Base-by-base conservation (phyloP, 2,888 invertebrate genomes). In the Phortica magna region DNA sequence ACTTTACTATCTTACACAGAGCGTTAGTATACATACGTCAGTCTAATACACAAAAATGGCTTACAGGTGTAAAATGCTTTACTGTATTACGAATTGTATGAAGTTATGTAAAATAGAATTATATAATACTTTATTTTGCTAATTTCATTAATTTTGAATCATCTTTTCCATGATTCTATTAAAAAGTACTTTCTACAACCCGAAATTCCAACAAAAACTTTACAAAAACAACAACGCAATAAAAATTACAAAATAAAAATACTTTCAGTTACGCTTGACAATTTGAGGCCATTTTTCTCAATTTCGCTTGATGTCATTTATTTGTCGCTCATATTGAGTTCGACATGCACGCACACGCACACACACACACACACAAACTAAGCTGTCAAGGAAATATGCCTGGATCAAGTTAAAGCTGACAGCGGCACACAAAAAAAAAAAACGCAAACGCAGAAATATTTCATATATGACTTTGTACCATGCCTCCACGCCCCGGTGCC, bases 361-460 rank as follows among this genome's bases (percentile, higher is more conserved):
- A 31, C 31, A 31, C 31, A 31, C 31, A 48, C 9, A 48, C 48
- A 14, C 48, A 48, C 3, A 61, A 61, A 61, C 61, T 61, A 10
- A 61, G 22, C 22, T 61, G 61, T 61, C 61, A 22, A 22, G 4
- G 17, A 22, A 61, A 61, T 22, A 22, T 22, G 61, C 7, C 61
- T 17, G 61, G 7, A n/a, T 22, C 17, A 22, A 22, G 17, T 22
- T 61, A 61, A 61, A 61, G 19, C 19, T 61, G 22, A 61, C 2
- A 61, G 22, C 61, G 12, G 22, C 14, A 61, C 7, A 55, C 55
- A 55, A 3, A 55, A 55, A 10, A 55, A 55, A 55, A 19, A 59
- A 59, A 59, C 19, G 48, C 48, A 48, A 48, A 48, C 48, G 48
- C 7, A 22, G 22, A 61, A 61, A 61, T 61, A 61, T 61, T 61